Evolutionary conservation across 2,113 vertebrate genomes (phyloP).

Genomic region (Salvelinus fontinalis): DNA sequence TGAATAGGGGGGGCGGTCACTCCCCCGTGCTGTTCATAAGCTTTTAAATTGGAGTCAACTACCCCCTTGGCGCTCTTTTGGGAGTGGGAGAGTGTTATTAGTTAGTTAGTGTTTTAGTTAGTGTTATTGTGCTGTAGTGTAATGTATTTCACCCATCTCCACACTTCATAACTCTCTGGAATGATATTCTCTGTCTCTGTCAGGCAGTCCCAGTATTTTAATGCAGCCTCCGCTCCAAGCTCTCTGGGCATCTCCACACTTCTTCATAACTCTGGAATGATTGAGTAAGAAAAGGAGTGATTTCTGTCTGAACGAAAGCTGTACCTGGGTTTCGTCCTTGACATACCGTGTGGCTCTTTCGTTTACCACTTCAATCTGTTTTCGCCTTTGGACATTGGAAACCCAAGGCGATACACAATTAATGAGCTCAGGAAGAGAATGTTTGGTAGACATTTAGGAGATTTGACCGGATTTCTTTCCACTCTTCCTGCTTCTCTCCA

Average conservation of each 20-base stretch:
- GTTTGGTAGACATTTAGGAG: slow-evolving; percentile 2
- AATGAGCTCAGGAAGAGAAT: background rate
- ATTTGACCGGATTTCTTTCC: slow-evolving; percentile 9
- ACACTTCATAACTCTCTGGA: background rate
- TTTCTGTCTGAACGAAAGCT: background rate
- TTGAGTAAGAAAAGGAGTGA: too few relatives aligned
- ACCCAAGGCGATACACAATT: background rate
- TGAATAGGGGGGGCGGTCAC: background rate
- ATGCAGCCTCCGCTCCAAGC: slow-evolving; percentile 26
- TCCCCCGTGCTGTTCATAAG: slow-evolving; percentile 25
- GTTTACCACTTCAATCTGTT: background rate
- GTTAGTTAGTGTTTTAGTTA: slow-evolving; percentile 21
- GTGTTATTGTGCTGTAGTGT: slow-evolving; percentile 4
- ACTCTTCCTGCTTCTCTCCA: slow-evolving; percentile 7
- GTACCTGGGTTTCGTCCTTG: background rate
- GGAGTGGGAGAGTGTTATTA: slow-evolving; percentile 25
- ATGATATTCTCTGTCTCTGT: background rate
- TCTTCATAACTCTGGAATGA: too few relatives aligned
- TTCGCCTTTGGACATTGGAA: background rate
- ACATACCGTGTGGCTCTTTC: background rate
- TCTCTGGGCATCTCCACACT: slow-evolving; percentile 16
- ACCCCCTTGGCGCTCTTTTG: slow-evolving; percentile 17
- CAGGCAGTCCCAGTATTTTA: background rate
- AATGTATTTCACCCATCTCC: background rate
- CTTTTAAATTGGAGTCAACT: slow-evolving; percentile 33